A percentile compares a stretch with the other conserved stretches of the same genome.
Evolutionary conservation across 2,888 invertebrate species (phyloP).

Genomic region (Eucera pruinosa): DNA sequence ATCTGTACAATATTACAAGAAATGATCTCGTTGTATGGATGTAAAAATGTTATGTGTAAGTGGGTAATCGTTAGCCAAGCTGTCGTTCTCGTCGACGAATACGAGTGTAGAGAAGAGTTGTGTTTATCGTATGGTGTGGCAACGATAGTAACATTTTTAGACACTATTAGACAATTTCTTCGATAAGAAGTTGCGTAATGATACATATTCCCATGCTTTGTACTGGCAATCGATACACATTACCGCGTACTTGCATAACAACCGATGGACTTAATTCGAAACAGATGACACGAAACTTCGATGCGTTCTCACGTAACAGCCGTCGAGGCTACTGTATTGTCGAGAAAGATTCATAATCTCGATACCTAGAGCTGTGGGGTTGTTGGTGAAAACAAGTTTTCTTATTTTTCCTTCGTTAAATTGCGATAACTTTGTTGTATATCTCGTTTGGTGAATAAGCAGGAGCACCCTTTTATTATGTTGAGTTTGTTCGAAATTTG

Average conservation of each 20-base stretch:
- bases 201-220: slow-evolving; percentile 37
- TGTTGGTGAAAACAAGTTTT: slow-evolving; percentile 1
- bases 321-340: background rate
- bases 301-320: slow-evolving; percentile 4
- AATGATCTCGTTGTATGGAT: background rate
- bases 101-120: background rate
- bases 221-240: slow-evolving; percentile 39
- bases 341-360: slow-evolving; percentile 5
- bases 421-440: slow-evolving; percentile 19
- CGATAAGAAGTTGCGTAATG: slow-evolving; percentile 54
- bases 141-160: slow-evolving; percentile 49
- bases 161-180: slow-evolving; percentile 40
- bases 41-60: background rate
- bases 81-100: background rate
- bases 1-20: background rate
- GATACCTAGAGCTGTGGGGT: background rate
- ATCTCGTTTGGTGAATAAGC: slow-evolving; percentile 14
- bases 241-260: slow-evolving; percentile 44
- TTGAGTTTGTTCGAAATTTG: slow-evolving; percentile 1
- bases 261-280: slow-evolving; percentile 29
- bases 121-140: slow-evolving; percentile 15
- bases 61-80: slow-evolving; percentile 9
- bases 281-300: slow-evolving; percentile 29
- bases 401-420: background rate
- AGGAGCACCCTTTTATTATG: slow-evolving; percentile 21